A percentile compares a stretch with the other conserved stretches of the same genome.
These are phyloP conservation scores for Steinernema scapterisci DNA, from an alignment of 2,888 invertebrate genomes.

Conservation along the genomic window DNA sequence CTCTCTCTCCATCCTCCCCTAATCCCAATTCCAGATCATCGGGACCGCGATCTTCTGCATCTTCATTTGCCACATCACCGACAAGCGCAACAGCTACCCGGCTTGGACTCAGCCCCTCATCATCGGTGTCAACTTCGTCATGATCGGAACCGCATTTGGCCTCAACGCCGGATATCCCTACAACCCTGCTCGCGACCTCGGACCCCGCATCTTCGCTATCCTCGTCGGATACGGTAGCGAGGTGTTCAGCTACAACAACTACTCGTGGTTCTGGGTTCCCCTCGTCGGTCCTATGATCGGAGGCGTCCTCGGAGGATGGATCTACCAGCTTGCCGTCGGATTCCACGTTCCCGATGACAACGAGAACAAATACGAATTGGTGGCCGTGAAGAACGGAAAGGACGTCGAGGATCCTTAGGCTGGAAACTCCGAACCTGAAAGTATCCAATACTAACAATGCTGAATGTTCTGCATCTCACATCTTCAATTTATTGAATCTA, in stretches of 20 bases:
- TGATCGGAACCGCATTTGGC: constrained; percentile 51
- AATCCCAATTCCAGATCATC: constrained; percentile 52
- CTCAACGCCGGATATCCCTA: constrained; percentile 48
- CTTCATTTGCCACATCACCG: constrained; percentile 64
- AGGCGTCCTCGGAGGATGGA: constrained; percentile 65
- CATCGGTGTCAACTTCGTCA: constrained; percentile 41
- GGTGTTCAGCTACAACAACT: constrained; percentile 66
- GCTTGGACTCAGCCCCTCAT: constrained; percentile 27
- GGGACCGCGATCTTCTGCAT: constrained; percentile 66
- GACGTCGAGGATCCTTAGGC: not conserved
- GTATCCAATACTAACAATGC: no score
- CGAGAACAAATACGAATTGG: constrained; percentile 45
- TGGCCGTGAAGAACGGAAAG: constrained; percentile 39
- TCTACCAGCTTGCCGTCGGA: constrained; percentile 71
- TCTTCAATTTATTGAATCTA: no score
- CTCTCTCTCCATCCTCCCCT: no score
- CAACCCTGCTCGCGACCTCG: constrained; percentile 40
- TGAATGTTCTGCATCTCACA: no score
- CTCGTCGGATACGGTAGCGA: constrained; percentile 69
- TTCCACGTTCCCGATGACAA: constrained; percentile 68
- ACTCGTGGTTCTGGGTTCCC: constrained; percentile 72
- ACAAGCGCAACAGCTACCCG: constrained; percentile 64
- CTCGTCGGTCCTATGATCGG: constrained; percentile 71
- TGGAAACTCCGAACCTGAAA: no score
- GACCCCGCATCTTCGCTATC: constrained; percentile 71